Percentiles rank a stretch among this genome's conserved stretches.
These are phyloP conservation scores for Mesorhabditis belari DNA, from an alignment of 2,888 invertebrate genomes.

Conservation along the genomic window DNA sequence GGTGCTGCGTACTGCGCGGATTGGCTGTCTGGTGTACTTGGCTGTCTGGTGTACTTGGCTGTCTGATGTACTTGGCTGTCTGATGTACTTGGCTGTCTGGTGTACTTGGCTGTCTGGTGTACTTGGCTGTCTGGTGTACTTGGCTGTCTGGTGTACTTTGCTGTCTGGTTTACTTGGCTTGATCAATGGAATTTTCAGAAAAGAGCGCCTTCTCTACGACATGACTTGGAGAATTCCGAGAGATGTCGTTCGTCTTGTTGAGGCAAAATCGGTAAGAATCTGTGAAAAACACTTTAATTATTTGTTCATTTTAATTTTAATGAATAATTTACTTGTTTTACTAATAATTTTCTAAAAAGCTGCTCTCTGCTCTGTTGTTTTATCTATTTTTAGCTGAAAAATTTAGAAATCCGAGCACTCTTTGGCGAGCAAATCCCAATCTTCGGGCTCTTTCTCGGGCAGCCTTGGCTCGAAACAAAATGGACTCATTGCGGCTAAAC, in stretches of 20 bases:
- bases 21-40: no score
- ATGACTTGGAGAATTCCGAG: slow-evolving; percentile 52
- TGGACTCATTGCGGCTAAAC: slow-evolving; percentile 42
- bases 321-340: not conserved
- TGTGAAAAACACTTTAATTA: not conserved
- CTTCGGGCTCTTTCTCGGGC: slow-evolving; percentile 38
- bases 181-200: no score
- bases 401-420: slow-evolving; percentile 34
- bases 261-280: slow-evolving; percentile 16
- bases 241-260: slow-evolving; percentile 24
- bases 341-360: not conserved
- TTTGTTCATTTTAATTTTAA: not conserved
- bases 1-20: no score
- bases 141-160: no score
- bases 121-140: no score
- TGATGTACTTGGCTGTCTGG: no score
- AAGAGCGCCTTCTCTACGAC: slow-evolving; percentile 45
- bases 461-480: slow-evolving; percentile 41
- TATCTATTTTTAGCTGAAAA: not conserved
- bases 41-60: no score
- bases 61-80: no score
- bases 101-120: no score
- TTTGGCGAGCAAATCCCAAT: slow-evolving; percentile 35
- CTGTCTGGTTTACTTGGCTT: no score
- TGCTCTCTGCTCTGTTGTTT: not conserved